Base-by-base conservation (phyloP, 2,113 vertebrate genomes). In the Penelope pileata region DNA sequence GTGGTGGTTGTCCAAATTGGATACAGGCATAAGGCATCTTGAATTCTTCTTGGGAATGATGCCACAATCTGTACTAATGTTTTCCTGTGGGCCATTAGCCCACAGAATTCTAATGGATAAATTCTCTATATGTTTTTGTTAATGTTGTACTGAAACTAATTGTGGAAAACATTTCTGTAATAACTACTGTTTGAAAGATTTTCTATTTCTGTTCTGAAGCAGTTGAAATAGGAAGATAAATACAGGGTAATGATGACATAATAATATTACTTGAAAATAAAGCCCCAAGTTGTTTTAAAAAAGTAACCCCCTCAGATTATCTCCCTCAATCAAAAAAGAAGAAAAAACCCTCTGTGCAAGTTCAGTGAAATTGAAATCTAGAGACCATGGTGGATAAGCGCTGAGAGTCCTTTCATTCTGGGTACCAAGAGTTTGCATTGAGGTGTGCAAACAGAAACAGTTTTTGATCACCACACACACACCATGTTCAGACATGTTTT, bases 351-450 rank as follows among this genome's bases (percentile, higher is more conserved):
- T 73, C 68, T 80, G 4, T 43, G 16, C 1, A 17, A 16, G 34
- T 47, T 68, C 9, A 43, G 5, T n/a, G 58, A 85, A 96, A 84
- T 12, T 78, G 76, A 96, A 96, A 96, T 89, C 43, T 60, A 90
- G 83, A 83, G 47, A 54, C 40, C 7, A 10, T 42, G 32, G 38
- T 90, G 73, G 70, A 67, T 88, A 92, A 96, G 83, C 19, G 50
- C 1, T 1, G 2, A 24, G 43, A 76, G 64, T 85, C 18, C 13
- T 29, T 95, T 95, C 81, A 95, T 88, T 87, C 54, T 84, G n/a
- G 4, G 45, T 64, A 69, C 34, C 75, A 94, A 79, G 60, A 3
- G 5, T 90, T 97, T 96, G 50, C 62, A n/a, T 30, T 90, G 63
- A 91, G 59, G 94, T 42, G 54, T 78, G 45, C 24, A 93, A 96